Conservation (phyloP, 2,113 vertebrate species). For the Monarcha castaneiventris region DNA sequence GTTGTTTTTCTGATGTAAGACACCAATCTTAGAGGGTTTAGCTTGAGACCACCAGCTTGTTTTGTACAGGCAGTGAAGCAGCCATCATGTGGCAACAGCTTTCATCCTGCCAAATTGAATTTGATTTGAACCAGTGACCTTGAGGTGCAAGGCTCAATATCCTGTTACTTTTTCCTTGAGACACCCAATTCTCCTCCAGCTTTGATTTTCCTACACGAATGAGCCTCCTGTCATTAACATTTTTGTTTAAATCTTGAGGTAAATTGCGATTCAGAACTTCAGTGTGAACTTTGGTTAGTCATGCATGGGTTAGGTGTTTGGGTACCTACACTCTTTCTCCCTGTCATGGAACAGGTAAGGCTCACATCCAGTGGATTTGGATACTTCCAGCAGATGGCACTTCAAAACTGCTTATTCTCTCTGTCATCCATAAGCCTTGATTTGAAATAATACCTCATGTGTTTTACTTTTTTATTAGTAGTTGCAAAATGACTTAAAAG, state of each 20-base stretch:
- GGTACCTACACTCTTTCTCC: neutral
- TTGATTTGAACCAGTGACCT: slow-evolving; percentile 34
- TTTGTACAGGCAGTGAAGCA: neutral
- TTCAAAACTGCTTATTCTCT: neutral
- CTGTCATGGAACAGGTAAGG: accelerated
- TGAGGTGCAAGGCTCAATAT: neutral
- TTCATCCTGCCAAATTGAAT: slow-evolving; percentile 1
- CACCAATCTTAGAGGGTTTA: neutral
- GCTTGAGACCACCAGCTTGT: neutral
- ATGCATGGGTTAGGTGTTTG: accelerated
- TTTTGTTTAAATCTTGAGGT: neutral
- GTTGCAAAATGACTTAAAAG: neutral
- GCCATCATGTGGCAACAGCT: neutral
- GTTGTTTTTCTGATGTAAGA: neutral
- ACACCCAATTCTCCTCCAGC: neutral
- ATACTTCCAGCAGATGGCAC: neutral
- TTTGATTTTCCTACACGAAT: neutral
- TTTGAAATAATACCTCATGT: neutral
- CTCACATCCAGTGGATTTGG: neutral
- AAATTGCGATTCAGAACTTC: neutral
- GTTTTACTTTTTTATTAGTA: neutral
- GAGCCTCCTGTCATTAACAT: neutral
- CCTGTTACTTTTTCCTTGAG: slow-evolving; percentile 1
- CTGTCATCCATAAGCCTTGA: neutral
- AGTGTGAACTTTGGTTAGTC: neutral